Evolutionary conservation across 1,140 invertebrate species (phyloP).

Genomic region (Drosophila sechellia): DNA sequence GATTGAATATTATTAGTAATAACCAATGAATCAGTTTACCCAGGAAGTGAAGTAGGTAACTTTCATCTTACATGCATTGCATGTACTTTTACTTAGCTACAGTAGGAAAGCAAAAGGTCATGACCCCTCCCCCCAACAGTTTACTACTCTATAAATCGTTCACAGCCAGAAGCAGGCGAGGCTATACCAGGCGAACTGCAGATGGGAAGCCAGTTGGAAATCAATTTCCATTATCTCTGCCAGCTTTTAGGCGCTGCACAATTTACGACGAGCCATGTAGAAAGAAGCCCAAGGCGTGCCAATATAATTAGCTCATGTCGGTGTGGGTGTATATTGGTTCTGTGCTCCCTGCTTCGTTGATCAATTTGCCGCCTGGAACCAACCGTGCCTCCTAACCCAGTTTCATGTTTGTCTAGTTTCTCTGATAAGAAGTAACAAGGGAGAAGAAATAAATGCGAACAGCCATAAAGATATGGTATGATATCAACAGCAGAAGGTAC

Average conservation of each 20-base stretch:
- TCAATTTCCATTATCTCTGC: constrained; percentile 69
- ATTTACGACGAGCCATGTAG: constrained; percentile 36
- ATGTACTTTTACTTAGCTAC: not conserved
- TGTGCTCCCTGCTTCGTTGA: constrained; percentile 49
- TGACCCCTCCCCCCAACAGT: constrained; percentile 17
- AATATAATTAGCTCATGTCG: constrained; percentile 68
- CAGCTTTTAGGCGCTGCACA: constrained; percentile 63
- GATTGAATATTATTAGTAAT: not conserved
- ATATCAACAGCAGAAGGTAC: constrained; percentile 34
- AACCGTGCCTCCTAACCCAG: constrained; percentile 43
- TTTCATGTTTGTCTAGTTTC: constrained; percentile 26
- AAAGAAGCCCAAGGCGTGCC: constrained; percentile 69
- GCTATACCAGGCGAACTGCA: constrained; percentile 10
- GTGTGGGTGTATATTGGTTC: constrained; percentile 30
- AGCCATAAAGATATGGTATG: constrained; percentile 58
- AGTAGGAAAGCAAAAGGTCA: constrained; percentile 1
- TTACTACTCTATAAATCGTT: constrained; percentile 17
- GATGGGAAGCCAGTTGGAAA: constrained; percentile 50
- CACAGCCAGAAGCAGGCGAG: not conserved
- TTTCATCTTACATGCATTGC: not conserved
- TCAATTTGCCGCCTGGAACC: constrained; percentile 51
- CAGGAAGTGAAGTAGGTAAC: too few relatives aligned
- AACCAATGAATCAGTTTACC: too few relatives aligned
- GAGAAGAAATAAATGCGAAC: constrained; percentile 38
- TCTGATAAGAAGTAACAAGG: constrained; percentile 55